Conservation (phyloP, 1,140 invertebrate species). For the Drosophila arizonae region DNA sequence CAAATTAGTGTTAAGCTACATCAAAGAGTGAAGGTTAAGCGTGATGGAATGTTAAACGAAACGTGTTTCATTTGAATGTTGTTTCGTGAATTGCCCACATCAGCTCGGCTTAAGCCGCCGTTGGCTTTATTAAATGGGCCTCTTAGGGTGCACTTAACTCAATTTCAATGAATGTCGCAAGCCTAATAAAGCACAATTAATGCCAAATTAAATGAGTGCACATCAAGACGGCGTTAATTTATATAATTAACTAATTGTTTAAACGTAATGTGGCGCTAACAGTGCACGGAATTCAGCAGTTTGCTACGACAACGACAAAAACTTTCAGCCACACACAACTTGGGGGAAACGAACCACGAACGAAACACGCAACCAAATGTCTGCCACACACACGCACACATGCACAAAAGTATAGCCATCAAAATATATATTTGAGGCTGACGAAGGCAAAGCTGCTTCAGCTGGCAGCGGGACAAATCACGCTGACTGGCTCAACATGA, state of each 20-base stretch:
- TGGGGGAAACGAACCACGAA: constrained; percentile 61
- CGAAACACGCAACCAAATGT: constrained; percentile 1
- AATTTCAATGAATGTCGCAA: background rate
- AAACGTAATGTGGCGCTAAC: constrained; percentile 59
- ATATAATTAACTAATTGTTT: constrained; percentile 65
- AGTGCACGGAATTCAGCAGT: constrained; percentile 65
- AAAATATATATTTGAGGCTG: constrained; percentile 23
- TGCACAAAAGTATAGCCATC: constrained; percentile 37
- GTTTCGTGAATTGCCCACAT: too few relatives aligned
- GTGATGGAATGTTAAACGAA: too few relatives aligned
- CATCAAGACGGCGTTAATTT: constrained; percentile 61
- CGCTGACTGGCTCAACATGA: constrained; percentile 68
- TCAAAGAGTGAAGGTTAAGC: too few relatives aligned
- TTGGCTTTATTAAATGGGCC: too few relatives aligned
- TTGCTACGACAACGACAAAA: constrained; percentile 47
- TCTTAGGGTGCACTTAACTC: too few relatives aligned
- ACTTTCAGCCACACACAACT: constrained; percentile 57
- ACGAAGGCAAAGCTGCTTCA: background rate
- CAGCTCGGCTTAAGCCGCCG: too few relatives aligned
- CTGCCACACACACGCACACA: too few relatives aligned
- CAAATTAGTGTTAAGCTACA: too few relatives aligned
- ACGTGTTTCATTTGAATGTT: too few relatives aligned
- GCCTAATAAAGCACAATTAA: constrained; percentile 32
- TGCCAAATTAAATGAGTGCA: constrained; percentile 34
- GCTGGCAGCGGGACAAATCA: constrained; percentile 59